Evolutionary conservation across 2,113 vertebrate species (phyloP).

Genomic region (Talpa occidentalis): DNA sequence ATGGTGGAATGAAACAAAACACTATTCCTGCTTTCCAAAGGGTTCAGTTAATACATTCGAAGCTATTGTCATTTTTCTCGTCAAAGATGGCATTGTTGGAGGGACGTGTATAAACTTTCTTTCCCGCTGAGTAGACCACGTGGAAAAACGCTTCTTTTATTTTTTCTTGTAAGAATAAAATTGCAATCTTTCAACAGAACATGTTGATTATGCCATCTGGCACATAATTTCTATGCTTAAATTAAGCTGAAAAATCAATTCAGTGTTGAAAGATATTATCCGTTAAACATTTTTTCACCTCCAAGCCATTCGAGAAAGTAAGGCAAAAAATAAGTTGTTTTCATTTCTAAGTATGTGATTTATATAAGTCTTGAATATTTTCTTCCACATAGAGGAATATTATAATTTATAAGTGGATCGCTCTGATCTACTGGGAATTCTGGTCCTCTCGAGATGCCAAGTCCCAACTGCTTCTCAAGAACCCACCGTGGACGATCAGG

Average conservation of each 20-base stretch:
- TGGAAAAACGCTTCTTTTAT: conserved; percentile 75
- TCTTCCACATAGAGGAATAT: conserved; percentile 61
- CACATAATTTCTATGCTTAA: conserved; percentile 78
- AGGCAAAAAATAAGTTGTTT: conserved; percentile 75
- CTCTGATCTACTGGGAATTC: conserved; percentile 32
- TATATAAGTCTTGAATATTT: conserved; percentile 69
- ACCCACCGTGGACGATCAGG: background rate
- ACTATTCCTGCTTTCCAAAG: conserved; percentile 6
- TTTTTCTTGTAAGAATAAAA: conserved; percentile 78
- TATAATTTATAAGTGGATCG: conserved; percentile 78
- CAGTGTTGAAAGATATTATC: conserved; percentile 78
- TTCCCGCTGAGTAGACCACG: conserved; percentile 74
- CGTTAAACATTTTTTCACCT: conserved; percentile 75
- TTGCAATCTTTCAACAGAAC: conserved; percentile 78
- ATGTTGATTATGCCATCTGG: conserved; percentile 72
- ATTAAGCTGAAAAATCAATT: conserved; percentile 77
- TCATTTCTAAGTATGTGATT: conserved; percentile 75
- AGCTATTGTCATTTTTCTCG: conserved; percentile 69
- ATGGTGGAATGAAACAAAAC: background rate
- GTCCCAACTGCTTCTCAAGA: background rate
- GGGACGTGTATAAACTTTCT: conserved; percentile 57
- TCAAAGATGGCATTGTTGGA: conserved; percentile 77
- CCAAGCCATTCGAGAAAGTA: conserved; percentile 69
- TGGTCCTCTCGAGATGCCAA: background rate
- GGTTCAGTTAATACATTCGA: conserved; percentile 9